Evolutionary conservation across 1,140 invertebrate genomes (phyloP).

Genomic region (Vollenhovia emeryi): DNA sequence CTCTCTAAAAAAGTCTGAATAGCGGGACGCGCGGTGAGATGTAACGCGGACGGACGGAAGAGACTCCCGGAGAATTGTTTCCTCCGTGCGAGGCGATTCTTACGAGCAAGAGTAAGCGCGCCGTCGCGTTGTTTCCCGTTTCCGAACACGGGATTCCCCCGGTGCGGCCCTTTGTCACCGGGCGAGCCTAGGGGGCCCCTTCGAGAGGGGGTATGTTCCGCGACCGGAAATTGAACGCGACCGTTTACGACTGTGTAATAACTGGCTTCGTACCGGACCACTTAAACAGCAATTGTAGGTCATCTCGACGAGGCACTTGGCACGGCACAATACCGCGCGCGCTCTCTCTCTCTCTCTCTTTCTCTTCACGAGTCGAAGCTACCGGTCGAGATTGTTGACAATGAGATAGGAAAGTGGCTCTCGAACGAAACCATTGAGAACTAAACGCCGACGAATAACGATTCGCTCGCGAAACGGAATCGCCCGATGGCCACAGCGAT

Average conservation of each 20-base stretch:
- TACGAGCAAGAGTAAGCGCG: background rate
- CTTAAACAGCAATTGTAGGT: constrained; percentile 59
- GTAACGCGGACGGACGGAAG: background rate
- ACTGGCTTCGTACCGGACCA: constrained; percentile 44
- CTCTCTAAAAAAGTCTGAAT: constrained; percentile 6
- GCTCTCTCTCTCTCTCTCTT: background rate
- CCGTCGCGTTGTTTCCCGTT: constrained; percentile 6
- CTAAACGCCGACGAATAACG: constrained; percentile 27
- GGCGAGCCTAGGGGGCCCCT: background rate
- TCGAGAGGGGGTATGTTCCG: background rate
- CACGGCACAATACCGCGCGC: constrained; percentile 43
- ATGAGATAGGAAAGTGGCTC: constrained; percentile 42
- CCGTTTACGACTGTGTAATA: constrained; percentile 52
- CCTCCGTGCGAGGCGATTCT: background rate
- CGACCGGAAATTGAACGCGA: constrained; percentile 53
- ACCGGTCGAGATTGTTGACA: constrained; percentile 45
- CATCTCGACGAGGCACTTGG: constrained; percentile 40
- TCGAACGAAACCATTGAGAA: constrained; percentile 25
- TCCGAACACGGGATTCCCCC: background rate
- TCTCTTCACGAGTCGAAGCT: constrained; percentile 4
- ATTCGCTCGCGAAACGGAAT: constrained; percentile 44
- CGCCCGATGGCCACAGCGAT: constrained; percentile 17
- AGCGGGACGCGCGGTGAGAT: background rate
- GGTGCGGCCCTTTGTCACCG: constrained; percentile 13
- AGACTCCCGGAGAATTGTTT: constrained; percentile 4